Percentiles rank a stretch among this genome's conserved stretches.
These are phyloP conservation scores for Trichogramma evanescens DNA, from an alignment of 2,888 invertebrate species.

Conservation along the genomic window DNA sequence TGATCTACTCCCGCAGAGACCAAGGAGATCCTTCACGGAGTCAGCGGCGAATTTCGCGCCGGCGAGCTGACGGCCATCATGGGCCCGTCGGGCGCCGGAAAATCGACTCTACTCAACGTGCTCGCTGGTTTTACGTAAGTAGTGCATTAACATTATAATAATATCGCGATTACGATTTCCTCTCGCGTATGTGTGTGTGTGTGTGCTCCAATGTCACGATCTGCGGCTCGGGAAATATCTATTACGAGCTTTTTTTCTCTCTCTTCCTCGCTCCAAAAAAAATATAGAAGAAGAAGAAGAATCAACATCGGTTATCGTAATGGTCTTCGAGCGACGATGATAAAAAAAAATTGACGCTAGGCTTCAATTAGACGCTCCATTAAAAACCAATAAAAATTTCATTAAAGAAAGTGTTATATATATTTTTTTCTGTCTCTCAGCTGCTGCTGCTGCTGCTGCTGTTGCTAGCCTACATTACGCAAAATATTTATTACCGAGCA, in stretches of 20 bases:
- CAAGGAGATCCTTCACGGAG: constrained; percentile 56
- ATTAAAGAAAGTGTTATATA: too few relatives aligned
- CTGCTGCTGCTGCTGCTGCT: too few relatives aligned
- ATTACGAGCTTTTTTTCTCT: neutral
- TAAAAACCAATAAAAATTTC: too few relatives aligned
- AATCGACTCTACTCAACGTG: constrained; percentile 83
- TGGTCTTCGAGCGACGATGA: too few relatives aligned
- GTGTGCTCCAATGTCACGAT: too few relatives aligned
- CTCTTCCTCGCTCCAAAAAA: neutral
- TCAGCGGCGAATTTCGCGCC: constrained; percentile 53
- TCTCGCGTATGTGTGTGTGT: neutral
- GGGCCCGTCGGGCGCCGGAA: constrained; percentile 69
- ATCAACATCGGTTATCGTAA: too few relatives aligned
- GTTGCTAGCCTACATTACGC: too few relatives aligned
- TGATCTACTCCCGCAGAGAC: constrained; percentile 48
- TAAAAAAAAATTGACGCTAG: too few relatives aligned
- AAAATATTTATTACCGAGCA: too few relatives aligned
- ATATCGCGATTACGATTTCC: neutral
- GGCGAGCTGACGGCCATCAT: constrained; percentile 62
- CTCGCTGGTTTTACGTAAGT: constrained; percentile 84
- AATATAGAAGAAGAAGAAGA: too few relatives aligned
- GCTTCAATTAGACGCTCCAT: too few relatives aligned
- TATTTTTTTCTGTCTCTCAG: too few relatives aligned
- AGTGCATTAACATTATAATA: neutral
- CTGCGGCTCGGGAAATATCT: neutral